Conservation (phyloP, 1,140 invertebrate species). For the Saccostrea glomerata region DNA sequence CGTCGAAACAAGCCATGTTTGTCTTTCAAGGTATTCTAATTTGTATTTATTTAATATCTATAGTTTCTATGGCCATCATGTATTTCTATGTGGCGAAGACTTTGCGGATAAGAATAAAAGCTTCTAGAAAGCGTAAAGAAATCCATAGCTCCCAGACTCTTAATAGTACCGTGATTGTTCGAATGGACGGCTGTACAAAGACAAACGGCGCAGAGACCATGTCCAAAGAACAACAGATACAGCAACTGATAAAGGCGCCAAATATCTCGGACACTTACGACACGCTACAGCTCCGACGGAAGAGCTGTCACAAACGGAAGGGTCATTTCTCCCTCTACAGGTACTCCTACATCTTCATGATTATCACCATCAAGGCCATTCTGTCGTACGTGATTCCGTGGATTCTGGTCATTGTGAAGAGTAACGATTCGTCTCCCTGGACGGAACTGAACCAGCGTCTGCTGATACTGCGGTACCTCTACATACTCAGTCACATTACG, state of each 20-base stretch:
- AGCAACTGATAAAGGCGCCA: neutral
- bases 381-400: constrained; percentile 9
- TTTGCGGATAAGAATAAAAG: neutral
- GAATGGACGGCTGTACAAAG: neutral
- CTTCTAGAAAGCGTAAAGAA: neutral
- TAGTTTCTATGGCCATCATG: constrained; percentile 21
- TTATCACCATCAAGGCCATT: constrained; percentile 37
- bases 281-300: neutral
- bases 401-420: neutral
- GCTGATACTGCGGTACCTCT: neutral
- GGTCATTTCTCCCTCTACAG: constrained; percentile 27
- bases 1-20: constrained; percentile 14
- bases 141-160: constrained; percentile 7
- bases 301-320: neutral
- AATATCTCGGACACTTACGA: neutral
- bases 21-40: constrained; percentile 18
- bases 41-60: constrained; percentile 31
- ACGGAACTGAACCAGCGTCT: neutral
- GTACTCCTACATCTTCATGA: constrained; percentile 45
- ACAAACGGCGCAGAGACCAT: neutral
- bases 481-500: constrained; percentile 33
- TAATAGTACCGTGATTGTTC: neutral
- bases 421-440: constrained; percentile 2
- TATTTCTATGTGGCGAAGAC: constrained; percentile 22
- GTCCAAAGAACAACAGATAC: constrained; percentile 21